A percentile compares a stretch with the other conserved stretches of the same genome.
Conservation (phyloP, 2,888 invertebrate species). For the Spilosoma lubricipeda region DNA sequence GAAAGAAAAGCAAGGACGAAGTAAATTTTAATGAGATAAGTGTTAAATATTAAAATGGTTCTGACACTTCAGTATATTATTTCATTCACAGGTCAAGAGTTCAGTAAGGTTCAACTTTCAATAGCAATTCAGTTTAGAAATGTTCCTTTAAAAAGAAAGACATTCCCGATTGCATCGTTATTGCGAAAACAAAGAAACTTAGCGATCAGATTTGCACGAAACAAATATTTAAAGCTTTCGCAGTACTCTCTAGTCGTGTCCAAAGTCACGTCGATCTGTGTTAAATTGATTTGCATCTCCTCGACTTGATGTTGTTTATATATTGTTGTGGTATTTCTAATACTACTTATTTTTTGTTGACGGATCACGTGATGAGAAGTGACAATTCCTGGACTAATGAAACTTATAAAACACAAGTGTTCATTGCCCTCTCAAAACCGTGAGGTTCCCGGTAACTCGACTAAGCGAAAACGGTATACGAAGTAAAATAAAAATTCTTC, state of each 20-base stretch:
- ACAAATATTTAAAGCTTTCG: conserved; percentile 8
- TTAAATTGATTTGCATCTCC: conserved; percentile 23
- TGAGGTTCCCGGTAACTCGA: too few relatives aligned
- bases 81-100: neutral
- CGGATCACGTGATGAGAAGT: too few relatives aligned
- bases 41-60: neutral
- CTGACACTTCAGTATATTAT: neutral
- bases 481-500: too few relatives aligned
- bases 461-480: too few relatives aligned
- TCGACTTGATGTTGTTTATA: neutral
- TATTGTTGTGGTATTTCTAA: neutral
- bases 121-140: neutral
- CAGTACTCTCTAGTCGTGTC: conserved; percentile 16
- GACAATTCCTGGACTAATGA: too few relatives aligned
- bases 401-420: too few relatives aligned
- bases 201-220: neutral
- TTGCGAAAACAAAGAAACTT: neutral
- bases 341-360: neutral
- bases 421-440: too few relatives aligned
- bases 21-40: neutral
- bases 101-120: neutral
- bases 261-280: conserved; percentile 4
- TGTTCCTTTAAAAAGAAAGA: neutral
- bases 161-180: neutral
- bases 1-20: too few relatives aligned